Evolutionary conservation across 2,888 invertebrate species (phyloP).

Genomic region (Meiosimyza platycephala): DNA sequence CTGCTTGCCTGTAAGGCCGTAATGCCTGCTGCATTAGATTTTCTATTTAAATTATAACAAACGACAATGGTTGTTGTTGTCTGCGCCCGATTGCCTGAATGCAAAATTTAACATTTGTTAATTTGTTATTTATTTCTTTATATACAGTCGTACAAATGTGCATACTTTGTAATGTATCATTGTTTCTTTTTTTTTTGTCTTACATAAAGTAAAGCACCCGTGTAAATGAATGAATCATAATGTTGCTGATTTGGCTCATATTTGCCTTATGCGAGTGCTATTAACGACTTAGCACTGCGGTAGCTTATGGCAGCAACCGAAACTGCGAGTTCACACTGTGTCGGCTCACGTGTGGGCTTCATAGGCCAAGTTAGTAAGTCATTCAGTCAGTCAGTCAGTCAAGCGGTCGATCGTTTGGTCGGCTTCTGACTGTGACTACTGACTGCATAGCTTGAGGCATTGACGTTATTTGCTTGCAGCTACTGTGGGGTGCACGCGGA

Average conservation of each 20-base stretch:
- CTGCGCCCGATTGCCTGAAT: slow-evolving; percentile 1
- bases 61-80: too few species aligned
- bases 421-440: not conserved
- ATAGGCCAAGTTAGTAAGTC: not conserved
- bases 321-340: not conserved
- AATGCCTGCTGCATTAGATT: slow-evolving; percentile 23
- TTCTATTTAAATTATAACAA: not conserved
- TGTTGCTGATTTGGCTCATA: not conserved
- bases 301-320: not conserved
- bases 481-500: not conserved
- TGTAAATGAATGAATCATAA: slow-evolving; percentile 37
- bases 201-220: slow-evolving; percentile 18
- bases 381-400: not conserved
- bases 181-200: slow-evolving; percentile 5
- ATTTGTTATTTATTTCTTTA: slow-evolving; percentile 14
- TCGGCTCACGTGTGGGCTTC: slow-evolving; percentile 21
- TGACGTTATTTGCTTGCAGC: slow-evolving; percentile 2
- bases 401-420: slow-evolving; percentile 1
- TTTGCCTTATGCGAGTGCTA: too few species aligned
- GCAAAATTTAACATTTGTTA: slow-evolving; percentile 24
- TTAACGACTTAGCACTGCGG: slow-evolving; percentile 15
- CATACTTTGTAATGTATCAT: not conserved
- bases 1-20: not conserved
- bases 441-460: not conserved
- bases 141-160: not conserved